Evolutionary conservation across 2,113 vertebrate genomes (phyloP).

Genomic region (Phylloscopus trochiloides): DNA sequence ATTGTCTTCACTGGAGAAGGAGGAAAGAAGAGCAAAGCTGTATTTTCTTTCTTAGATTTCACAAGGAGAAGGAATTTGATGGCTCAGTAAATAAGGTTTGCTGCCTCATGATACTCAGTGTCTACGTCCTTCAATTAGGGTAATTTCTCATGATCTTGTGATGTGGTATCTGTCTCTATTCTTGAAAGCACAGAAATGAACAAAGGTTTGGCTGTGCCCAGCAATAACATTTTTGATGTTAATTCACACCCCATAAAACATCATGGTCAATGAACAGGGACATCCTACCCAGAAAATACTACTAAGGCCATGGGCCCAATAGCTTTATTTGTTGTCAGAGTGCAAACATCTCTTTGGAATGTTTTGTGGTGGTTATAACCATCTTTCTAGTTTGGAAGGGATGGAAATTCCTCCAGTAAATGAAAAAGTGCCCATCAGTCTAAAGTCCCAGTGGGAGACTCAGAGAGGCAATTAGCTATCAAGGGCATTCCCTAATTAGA

Average conservation of each 20-base stretch:
- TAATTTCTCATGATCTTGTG: not conserved
- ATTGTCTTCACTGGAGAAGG: not conserved
- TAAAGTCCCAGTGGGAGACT: not conserved
- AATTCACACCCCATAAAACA: not conserved
- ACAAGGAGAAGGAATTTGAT: not conserved
- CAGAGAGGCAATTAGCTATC: not conserved
- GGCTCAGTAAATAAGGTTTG: not conserved
- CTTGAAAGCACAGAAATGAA: not conserved
- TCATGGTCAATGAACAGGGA: not conserved
- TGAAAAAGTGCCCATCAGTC: not conserved
- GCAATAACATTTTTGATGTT: not conserved
- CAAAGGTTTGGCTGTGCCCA: not conserved
- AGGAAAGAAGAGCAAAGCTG: not conserved
- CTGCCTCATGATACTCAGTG: not conserved
- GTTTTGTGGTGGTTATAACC: not conserved
- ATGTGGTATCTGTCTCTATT: not conserved
- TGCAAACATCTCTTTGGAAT: not conserved
- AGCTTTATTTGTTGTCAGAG: not conserved
- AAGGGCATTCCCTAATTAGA: constrained; percentile 13
- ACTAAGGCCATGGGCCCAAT: not conserved
- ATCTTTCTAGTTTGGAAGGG: not conserved
- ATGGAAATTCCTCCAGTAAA: not conserved
- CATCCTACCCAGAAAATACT: not conserved
- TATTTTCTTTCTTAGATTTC: not conserved
- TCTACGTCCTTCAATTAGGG: not conserved